Evolutionary conservation across 2,113 vertebrate genomes (phyloP), one percentile per base, ranked within the genome.

Genomic region (Acinonyx jubatus): DNA sequence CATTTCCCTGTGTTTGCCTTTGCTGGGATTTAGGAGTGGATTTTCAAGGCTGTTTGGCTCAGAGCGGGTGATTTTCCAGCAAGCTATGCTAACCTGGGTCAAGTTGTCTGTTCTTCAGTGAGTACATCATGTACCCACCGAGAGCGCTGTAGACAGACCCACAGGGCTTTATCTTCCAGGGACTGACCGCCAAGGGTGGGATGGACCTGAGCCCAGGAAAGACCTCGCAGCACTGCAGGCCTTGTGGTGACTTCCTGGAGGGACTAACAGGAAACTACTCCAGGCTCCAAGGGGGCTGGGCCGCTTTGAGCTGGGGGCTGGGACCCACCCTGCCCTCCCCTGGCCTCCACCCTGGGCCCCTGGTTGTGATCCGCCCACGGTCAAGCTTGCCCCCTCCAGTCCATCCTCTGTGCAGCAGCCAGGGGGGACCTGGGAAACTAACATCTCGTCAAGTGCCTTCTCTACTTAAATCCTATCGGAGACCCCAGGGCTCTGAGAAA

Each of bases 11-110:
- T 80, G 96, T 95, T 94, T 94, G 94, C 95, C 86, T 92, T 25
- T 73, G 80, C 93, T 31, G 80, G 80, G 87, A 55, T 71, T 73
- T 16, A 83, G 86, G 63, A 96, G 94, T 50, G 57, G 97, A 88
- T 95, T 97, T 96, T 95, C 98, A 98, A 98, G 98, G 97, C 98
- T 96, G 88, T 90, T 93, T 98, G 98, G 97, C 97, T 97, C 52
- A 31, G 83, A 65, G 36, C 0, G 57, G 73, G 95, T 73, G 96
- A 92, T 97, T 97, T 96, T 97, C 90, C 95, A 73, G 94, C 36
- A 27, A 97, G 94, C 92, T 80, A 57, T 0, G 45, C 38, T 98
- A 97, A 97, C 97, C 97, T 97, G 96, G 98, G 97, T 98, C 98
- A 97, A 90, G 88, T 12, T 89, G 97, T 82, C 98, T 97, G 95